Conservation (phyloP, 2,797 vertebrate species). For the Sebastes wilsoni region DNA sequence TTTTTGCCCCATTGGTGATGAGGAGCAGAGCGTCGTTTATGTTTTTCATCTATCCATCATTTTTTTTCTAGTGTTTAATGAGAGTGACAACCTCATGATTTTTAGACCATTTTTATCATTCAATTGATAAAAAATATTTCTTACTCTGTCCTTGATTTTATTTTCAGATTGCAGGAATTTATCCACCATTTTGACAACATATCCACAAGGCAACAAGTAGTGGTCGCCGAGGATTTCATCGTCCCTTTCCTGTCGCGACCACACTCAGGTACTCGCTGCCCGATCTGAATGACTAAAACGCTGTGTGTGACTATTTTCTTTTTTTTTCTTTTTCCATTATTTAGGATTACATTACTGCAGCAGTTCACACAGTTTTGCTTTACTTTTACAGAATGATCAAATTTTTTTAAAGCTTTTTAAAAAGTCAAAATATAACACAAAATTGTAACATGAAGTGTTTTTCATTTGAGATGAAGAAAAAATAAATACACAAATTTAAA, state of each 20-base stretch:
- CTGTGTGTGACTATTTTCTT: no score
- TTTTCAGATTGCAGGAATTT: conserved; percentile 65
- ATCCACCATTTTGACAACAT: conserved; percentile 40
- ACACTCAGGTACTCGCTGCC: conserved; percentile 52
- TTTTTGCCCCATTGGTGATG: not conserved
- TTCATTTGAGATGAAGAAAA: no score
- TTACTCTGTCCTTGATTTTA: not conserved
- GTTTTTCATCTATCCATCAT: not conserved
- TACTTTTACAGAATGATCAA: no score
- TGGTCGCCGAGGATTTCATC: conserved; percentile 56
- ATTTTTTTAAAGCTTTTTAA: no score
- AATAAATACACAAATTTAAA: no score
- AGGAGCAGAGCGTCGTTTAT: not conserved
- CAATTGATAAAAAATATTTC: not conserved
- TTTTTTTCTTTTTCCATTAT: no score
- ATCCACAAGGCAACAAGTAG: conserved; percentile 20
- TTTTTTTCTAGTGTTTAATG: not conserved
- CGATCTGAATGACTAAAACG: not conserved
- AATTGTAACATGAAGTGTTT: no score
- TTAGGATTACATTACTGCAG: no score
- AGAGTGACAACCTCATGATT: not conserved
- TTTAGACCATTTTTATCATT: not conserved
- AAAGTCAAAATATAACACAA: no score
- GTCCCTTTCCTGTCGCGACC: conserved; percentile 55
- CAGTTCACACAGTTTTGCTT: no score